Evolutionary conservation across 2,888 invertebrate species (phyloP).

Genomic region (Yponomeuta plumbellus): DNA sequence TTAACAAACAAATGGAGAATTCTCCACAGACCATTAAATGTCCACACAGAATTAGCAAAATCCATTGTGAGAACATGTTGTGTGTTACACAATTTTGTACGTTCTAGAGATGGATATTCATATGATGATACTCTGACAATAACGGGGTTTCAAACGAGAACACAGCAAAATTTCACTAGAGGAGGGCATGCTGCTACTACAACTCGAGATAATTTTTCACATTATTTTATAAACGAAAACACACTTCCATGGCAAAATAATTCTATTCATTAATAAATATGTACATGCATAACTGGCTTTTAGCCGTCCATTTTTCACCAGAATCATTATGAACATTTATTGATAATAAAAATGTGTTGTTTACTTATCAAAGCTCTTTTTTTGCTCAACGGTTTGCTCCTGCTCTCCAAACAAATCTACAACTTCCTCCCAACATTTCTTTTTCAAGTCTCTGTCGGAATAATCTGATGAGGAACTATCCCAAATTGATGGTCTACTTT

Average conservation of each 20-base stretch:
- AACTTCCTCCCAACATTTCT: constrained; percentile 26
- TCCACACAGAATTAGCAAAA: constrained; percentile 18
- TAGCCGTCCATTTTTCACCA: constrained; percentile 22
- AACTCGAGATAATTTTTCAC: constrained; percentile 19
- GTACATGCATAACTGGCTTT: constrained; percentile 19
- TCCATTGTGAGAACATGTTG: constrained; percentile 22
- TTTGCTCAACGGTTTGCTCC: constrained; percentile 23
- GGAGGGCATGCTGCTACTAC: constrained; percentile 19
- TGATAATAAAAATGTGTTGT: constrained; percentile 13
- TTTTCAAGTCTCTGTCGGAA: constrained; percentile 19
- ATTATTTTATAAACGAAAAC: constrained; percentile 23
- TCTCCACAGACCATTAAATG: constrained; percentile 20
- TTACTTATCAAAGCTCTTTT: constrained; percentile 22
- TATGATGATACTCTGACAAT: constrained; percentile 21
- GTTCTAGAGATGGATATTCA: constrained; percentile 15
- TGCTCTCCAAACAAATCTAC: constrained; percentile 23
- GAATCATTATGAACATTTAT: too few relatives aligned
- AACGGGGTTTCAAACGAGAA: constrained; percentile 19
- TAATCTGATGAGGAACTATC: constrained; percentile 22
- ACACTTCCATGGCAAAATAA: constrained; percentile 23
- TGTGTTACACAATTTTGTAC: constrained; percentile 13
- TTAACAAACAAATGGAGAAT: constrained; percentile 22
- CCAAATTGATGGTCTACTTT: constrained; percentile 25
- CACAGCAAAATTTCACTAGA: constrained; percentile 20
- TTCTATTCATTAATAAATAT: constrained; percentile 22